Conservation (phyloP, 1,140 invertebrate species). For the Drosophila albomicans region DNA sequence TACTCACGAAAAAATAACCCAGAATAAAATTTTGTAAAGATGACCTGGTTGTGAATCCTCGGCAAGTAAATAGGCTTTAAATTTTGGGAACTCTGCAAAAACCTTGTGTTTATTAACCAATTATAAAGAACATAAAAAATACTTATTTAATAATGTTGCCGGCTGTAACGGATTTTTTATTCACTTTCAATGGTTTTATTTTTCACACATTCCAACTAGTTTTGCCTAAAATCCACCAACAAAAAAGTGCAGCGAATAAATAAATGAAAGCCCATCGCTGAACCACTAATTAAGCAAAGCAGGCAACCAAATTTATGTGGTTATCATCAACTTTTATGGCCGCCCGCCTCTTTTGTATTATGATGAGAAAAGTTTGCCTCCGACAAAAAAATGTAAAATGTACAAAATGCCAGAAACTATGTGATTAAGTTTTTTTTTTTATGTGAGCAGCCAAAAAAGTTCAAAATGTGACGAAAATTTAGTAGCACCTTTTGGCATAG, state of each 20-base stretch:
- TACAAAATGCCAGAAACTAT: neutral
- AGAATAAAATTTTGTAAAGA: neutral
- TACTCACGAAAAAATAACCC: neutral
- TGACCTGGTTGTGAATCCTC: neutral
- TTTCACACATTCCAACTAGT: constrained; percentile 11
- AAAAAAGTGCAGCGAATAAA: neutral
- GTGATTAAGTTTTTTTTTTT: constrained; percentile 44
- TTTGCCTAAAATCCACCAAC: neutral
- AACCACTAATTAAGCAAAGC: constrained; percentile 57
- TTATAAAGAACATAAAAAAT: neutral
- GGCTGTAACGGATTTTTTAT: neutral
- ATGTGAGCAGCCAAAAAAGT: constrained; percentile 1
- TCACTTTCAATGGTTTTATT: neutral
- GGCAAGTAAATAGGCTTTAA: neutral
- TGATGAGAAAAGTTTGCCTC: constrained; percentile 32
- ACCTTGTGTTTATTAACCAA: neutral
- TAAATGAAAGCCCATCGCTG: neutral
- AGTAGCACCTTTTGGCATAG: constrained; percentile 46
- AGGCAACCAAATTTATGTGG: constrained; percentile 60
- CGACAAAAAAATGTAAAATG: constrained; percentile 11
- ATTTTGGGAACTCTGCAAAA: neutral
- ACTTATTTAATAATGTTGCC: neutral
- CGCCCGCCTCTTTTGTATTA: constrained; percentile 10
- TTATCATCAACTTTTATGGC: constrained; percentile 65
- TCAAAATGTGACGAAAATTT: constrained; percentile 23